Base-by-base conservation (phyloP, 1,140 invertebrate genomes). In the Pseudomyrmex concolor region DNA sequence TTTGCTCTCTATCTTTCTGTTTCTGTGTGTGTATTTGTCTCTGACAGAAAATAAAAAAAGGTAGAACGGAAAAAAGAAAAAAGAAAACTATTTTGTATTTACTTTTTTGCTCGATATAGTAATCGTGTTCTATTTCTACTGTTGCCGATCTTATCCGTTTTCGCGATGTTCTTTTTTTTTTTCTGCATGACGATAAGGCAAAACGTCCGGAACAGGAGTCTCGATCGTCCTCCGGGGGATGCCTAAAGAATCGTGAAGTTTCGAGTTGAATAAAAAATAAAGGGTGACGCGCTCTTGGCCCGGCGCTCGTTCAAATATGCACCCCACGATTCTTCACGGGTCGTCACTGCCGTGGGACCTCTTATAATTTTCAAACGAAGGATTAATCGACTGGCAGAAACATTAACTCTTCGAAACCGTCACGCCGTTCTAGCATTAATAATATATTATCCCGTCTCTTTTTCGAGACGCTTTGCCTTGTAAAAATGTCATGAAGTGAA, bases 311-410 rank as follows among this genome's bases (percentile, higher is more conserved):
- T 90, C 85, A 89, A 90, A 91, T 91, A 91, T 91, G 90, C 90
- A 91, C 90, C 90, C 90, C 86, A 87, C 74, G 86, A 90, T 89
- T 88, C 89, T 90, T 90, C 89, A 90, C 80, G 88, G 80, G 54
- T 84, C 84, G 86, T 86, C 87, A 89, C 84, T 89, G 51, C 70
- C 84, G 87, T 84, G 84, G 67, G 84, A 89, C 67, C 84, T 88
- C 84, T 90, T 88, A 91, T 91, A 90, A 91, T 91, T 90, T 89
- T 90, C 87, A 90, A 91, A 86, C 84, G 90, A 88, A 90, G 91
- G 86, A 91, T 91, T 91, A 91, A 91, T 91, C 91, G 90, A 90
- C 88, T 86, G 87, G 82, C 85, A 89, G 83, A 89, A 87, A 88
- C 83, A 85, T 87, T 86, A 87, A 90, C 86, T 88, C 84, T 83